Base-by-base conservation (phyloP, 2,888 invertebrate species). In the Dascillus cervinus region DNA sequence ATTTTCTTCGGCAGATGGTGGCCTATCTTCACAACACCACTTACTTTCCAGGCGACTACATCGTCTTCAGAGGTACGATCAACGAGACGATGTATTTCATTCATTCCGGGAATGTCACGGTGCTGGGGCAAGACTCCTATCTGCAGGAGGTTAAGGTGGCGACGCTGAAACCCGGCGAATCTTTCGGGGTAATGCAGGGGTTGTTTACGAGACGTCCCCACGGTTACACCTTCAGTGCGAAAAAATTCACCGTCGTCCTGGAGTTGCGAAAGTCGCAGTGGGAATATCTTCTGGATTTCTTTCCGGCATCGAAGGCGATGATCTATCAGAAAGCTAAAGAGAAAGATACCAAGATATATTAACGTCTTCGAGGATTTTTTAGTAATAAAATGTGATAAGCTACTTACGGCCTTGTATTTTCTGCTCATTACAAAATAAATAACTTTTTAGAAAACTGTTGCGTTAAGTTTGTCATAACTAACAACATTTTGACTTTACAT, bases 51-150 rank as follows among this genome's bases (percentile, higher is more conserved):
- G 32, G 32, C 11, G 35, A 39, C 12, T 39, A 29, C 14, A 25
- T 39, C 11, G 29, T 31, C 20, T 39, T 39, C 21, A 39, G 17
- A 17, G 39, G 35, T 11, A 14, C 28, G 5, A 29, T 39, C 15
- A 34, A 39, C 12, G 22, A 15, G 10, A 26, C 29, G 11, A 39
- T 39, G 39, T 39, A 39, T 29, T 39, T 39, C 10, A 26, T 39
- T 22, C 24, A 31, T 15, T 13, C 29, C n/a, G 39, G 35, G 4
- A 29, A 32, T 12, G 32, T 39, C 6, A 22, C 24, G 3, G 26
- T 28, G 19, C 21, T 39, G 8, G 14, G 22, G n/a, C 32, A 35
- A 6, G 34, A 34, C 21, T 30, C 23, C 15, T 13, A 22, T 14
- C 19, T 31, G 11, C 27, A 29, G 13, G 38, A 38, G 6, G 23